Evolutionary conservation across 2,888 invertebrate genomes (phyloP).

Genomic region (Limnephilus auricula): DNA sequence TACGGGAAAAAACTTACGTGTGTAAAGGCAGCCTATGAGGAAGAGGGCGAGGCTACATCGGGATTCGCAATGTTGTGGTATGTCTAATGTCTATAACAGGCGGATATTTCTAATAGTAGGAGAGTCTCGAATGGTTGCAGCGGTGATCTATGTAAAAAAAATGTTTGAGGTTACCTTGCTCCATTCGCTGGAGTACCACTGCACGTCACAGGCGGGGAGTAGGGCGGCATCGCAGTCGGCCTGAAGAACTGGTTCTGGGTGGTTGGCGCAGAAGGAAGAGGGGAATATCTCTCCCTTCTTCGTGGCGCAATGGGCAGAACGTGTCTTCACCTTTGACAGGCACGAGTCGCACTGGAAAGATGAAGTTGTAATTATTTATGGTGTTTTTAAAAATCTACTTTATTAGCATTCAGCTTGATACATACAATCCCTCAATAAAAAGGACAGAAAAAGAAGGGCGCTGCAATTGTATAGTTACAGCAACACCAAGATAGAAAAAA

Average conservation of each 20-base stretch:
- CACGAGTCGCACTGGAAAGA: constrained; percentile 86
- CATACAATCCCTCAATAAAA: background rate
- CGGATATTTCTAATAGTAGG: too few species aligned
- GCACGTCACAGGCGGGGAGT: constrained; percentile 82
- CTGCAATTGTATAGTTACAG: too few species aligned
- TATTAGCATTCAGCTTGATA: background rate
- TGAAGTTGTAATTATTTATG: background rate
- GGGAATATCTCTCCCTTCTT: constrained; percentile 82
- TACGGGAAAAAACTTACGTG: too few species aligned
- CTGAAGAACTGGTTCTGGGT: constrained; percentile 80
- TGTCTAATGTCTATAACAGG: too few species aligned
- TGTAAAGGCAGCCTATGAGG: too few species aligned
- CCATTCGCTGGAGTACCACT: constrained; percentile 97
- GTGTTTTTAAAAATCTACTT: background rate
- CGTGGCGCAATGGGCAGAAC: constrained; percentile 86
- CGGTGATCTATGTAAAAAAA: too few species aligned
- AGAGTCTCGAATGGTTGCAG: too few species aligned
- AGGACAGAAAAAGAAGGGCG: background rate
- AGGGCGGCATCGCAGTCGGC: constrained; percentile 81
- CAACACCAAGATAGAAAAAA: too few species aligned
- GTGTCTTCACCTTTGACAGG: constrained; percentile 84
- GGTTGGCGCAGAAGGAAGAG: constrained; percentile 83
- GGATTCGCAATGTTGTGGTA: too few species aligned
- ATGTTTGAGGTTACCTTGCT: constrained; percentile 81
- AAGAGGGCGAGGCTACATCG: too few species aligned